These are phyloP conservation scores for Spodoptera exigua DNA, from an alignment of 2,888 invertebrate species.

Conservation along the genomic window DNA sequence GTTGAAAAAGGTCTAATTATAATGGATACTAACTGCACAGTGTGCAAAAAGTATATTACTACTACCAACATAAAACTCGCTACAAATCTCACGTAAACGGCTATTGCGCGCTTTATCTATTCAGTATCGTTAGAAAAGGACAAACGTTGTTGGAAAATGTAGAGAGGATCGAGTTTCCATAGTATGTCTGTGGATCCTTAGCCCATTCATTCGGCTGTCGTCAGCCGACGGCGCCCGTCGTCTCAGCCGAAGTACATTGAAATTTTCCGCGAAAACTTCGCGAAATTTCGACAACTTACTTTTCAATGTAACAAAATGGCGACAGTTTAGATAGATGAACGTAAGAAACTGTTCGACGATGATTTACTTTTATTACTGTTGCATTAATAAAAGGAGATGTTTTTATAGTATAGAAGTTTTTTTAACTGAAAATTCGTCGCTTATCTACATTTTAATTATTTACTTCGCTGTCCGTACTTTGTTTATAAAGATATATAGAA, in stretches of 20 bases:
- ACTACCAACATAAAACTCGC: conserved; percentile 48
- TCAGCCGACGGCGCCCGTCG: conserved; percentile 65
- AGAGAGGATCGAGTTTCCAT: conserved; percentile 53
- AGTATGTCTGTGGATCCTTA: conserved; percentile 53
- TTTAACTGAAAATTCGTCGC: too few relatives aligned
- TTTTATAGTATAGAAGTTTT: not conserved
- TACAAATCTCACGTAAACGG: conserved; percentile 33
- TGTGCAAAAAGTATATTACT: conserved; percentile 29
- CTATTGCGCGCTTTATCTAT: conserved; percentile 42
- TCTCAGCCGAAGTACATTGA: conserved; percentile 56
- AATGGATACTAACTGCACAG: conserved; percentile 52
- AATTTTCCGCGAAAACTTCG: conserved; percentile 68
- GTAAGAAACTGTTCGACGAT: conserved; percentile 20
- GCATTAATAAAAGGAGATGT: not conserved
- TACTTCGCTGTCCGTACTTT: too few relatives aligned
- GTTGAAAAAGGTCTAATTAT: conserved; percentile 61
- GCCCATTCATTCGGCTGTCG: conserved; percentile 69
- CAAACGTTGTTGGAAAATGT: conserved; percentile 36
- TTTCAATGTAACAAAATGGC: conserved; percentile 51
- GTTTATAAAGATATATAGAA: too few relatives aligned
- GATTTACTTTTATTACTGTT: conserved; percentile 20
- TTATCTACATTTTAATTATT: too few relatives aligned
- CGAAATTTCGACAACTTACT: conserved; percentile 61
- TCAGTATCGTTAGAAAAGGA: conserved; percentile 45
- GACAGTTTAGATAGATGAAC: conserved; percentile 47